These are phyloP conservation scores for Andrena fulva DNA, from an alignment of 2,888 invertebrate genomes.

Conservation along the genomic window DNA sequence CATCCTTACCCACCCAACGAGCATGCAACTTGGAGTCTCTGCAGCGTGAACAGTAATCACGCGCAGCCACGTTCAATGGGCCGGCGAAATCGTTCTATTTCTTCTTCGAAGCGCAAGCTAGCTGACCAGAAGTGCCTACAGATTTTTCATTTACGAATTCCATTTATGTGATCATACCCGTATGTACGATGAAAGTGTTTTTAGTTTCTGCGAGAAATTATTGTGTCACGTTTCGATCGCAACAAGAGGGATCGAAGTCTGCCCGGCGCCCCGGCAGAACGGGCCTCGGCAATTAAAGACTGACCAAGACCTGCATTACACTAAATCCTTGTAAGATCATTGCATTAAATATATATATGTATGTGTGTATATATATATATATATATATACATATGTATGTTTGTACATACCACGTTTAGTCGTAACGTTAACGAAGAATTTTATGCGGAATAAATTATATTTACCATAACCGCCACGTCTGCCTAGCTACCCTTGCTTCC, in stretches of 20 bases:
- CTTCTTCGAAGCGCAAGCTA: constrained; percentile 43
- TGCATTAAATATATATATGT: constrained; percentile 81
- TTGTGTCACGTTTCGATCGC: constrained; percentile 69
- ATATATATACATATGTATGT: constrained; percentile 81
- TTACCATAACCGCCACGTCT: constrained; percentile 73
- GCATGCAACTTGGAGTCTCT: constrained; percentile 11
- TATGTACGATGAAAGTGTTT: constrained; percentile 59
- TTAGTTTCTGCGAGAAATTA: constrained; percentile 53
- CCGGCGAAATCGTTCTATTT: constrained; percentile 38
- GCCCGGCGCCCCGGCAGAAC: constrained; percentile 72
- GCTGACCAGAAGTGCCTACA: constrained; percentile 68
- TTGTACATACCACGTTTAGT: constrained; percentile 83
- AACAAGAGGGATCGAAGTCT: constrained; percentile 72
- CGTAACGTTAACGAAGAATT: constrained; percentile 79
- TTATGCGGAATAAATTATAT: constrained; percentile 83
- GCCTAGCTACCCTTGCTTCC: not conserved
- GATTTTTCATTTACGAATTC: constrained; percentile 62
- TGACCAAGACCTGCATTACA: constrained; percentile 84
- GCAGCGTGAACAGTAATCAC: constrained; percentile 1
- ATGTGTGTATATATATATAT: constrained; percentile 82
- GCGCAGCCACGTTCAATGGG: constrained; percentile 19
- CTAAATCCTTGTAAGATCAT: constrained; percentile 81
- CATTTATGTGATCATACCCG: constrained; percentile 65
- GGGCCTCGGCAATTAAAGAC: constrained; percentile 83
- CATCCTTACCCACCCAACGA: constrained; percentile 5